Evolutionary conservation across 2,113 vertebrate species (phyloP).

Genomic region (Athene cunicularia): DNA sequence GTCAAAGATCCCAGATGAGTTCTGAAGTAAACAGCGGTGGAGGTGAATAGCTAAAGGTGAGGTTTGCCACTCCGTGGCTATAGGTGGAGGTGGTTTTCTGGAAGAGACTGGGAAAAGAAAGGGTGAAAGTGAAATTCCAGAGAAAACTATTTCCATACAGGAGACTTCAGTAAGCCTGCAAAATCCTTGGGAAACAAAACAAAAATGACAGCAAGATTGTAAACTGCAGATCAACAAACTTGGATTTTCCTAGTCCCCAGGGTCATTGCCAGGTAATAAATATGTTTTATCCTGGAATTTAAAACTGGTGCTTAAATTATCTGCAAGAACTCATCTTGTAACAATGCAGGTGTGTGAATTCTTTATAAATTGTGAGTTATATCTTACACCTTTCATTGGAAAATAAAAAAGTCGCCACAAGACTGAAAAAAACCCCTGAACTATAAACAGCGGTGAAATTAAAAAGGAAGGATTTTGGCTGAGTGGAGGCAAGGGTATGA

Average conservation of each 20-base stretch:
- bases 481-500: background rate
- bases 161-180: background rate
- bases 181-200: background rate
- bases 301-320: background rate
- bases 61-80: background rate
- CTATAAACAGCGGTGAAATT: background rate
- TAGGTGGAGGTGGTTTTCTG: background rate
- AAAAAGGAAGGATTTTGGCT: constrained; percentile 13
- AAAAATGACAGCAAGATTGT: background rate
- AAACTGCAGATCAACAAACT: background rate
- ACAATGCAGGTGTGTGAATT: constrained; percentile 20
- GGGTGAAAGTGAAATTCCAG: background rate
- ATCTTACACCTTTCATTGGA: background rate
- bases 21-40: background rate
- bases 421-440: background rate
- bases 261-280: background rate
- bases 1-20: background rate
- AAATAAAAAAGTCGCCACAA: constrained; percentile 4
- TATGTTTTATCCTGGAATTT: background rate
- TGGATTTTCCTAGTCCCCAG: background rate
- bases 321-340: background rate
- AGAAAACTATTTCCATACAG: background rate
- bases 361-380: background rate
- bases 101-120: background rate
- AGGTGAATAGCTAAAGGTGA: background rate